Evolutionary conservation across 2,797 vertebrate genomes (phyloP).

Genomic region (Dryobates pubescens): DNA sequence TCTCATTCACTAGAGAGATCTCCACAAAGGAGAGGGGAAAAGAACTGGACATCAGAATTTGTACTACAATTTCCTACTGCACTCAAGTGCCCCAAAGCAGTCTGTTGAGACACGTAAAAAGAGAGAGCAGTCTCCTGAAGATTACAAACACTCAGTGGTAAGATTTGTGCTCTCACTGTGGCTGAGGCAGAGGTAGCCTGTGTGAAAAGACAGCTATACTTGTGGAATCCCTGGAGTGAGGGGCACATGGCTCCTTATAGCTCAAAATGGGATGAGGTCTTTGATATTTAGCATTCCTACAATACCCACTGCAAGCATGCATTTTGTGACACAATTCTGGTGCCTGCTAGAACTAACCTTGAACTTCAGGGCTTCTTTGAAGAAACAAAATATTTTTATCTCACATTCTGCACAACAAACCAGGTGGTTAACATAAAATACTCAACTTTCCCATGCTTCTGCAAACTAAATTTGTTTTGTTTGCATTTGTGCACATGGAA

Average conservation of each 20-base stretch:
- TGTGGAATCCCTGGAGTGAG: not conserved
- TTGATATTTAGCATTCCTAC: conserved; percentile 78
- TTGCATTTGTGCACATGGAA: not conserved
- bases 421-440: not conserved
- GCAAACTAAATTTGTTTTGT: not conserved
- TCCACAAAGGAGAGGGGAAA: not conserved
- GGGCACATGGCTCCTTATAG: not conserved
- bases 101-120: not conserved
- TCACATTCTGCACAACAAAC: not conserved
- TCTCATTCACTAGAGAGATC: conserved; percentile 7
- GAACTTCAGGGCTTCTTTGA: conserved; percentile 75
- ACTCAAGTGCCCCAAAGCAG: not conserved
- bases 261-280: conserved; percentile 63
- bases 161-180: not conserved
- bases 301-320: conserved; percentile 74
- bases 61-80: not conserved
- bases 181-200: not conserved
- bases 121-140: not conserved
- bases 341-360: conserved; percentile 81
- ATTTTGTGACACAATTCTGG: conserved; percentile 58
- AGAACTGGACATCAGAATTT: not conserved
- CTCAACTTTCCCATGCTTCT: not conserved
- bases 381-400: conserved; percentile 71
- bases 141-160: not conserved
- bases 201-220: not conserved